A percentile compares a stretch with the other conserved stretches of the same genome.
Conservation (phyloP, 2,888 invertebrate genomes). For the Lasioglossum oenotherae region DNA sequence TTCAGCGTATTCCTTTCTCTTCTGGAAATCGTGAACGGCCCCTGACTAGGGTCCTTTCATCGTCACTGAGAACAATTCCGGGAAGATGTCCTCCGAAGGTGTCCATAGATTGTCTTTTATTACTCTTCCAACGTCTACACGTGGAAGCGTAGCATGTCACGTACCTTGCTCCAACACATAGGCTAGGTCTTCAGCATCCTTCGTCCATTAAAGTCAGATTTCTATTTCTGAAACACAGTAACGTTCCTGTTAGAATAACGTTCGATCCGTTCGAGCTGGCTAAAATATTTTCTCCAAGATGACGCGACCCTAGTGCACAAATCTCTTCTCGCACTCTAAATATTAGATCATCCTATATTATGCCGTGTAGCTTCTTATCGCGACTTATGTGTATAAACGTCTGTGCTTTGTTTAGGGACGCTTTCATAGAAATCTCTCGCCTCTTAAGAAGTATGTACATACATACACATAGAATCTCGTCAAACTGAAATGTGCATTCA, state of each 20-base stretch:
- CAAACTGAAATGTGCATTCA: background rate
- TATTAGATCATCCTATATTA: background rate
- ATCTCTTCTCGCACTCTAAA: background rate
- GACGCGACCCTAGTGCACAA: background rate
- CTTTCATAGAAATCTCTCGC: background rate
- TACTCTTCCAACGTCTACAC: background rate
- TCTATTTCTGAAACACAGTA: slow-evolving; percentile 34
- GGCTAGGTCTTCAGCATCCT: background rate
- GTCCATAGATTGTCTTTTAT: background rate
- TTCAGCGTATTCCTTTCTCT: background rate
- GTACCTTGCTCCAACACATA: background rate
- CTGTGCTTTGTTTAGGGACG: background rate
- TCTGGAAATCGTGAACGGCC: background rate
- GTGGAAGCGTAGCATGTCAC: background rate
- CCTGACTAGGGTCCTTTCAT: slow-evolving; percentile 1
- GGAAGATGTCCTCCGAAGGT: too few relatives aligned
- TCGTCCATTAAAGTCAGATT: background rate
- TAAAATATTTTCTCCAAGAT: background rate
- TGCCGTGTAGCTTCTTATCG: background rate
- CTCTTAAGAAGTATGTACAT: background rate
- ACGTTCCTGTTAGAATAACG: background rate
- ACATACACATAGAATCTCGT: background rate
- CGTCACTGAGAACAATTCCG: background rate
- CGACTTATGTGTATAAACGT: background rate
- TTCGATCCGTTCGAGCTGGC: background rate